Evolutionary conservation across 2,113 vertebrate species (phyloP).

Genomic region (Cervus canadensis): DNA sequence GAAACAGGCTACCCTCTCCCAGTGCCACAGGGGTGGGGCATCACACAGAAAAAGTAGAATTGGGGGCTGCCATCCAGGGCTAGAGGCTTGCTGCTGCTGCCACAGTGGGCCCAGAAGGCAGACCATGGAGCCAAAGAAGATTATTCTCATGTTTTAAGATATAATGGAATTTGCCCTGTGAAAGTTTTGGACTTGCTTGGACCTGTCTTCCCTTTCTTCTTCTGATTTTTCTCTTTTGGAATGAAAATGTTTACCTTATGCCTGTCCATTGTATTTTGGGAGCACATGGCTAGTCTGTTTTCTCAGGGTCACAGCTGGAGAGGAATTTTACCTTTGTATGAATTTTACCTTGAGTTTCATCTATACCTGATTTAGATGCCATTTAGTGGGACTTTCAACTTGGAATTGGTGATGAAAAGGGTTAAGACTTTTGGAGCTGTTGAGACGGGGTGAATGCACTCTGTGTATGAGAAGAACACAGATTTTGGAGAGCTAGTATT

Average conservation of each 20-base stretch:
- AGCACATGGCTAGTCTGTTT: not conserved
- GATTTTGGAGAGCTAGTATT: not conserved
- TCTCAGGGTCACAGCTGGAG: not conserved
- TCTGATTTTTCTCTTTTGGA: not conserved
- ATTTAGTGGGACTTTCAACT: not conserved
- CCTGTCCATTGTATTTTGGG: not conserved
- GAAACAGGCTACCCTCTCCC: not conserved
- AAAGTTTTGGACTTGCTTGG: not conserved
- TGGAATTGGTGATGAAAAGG: not conserved
- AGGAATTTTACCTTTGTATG: not conserved
- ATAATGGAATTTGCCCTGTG: not conserved
- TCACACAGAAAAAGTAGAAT: not conserved
- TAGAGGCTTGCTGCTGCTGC: not conserved
- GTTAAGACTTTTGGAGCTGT: not conserved
- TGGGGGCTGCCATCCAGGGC: too few relatives aligned
- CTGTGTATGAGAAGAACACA: not conserved
- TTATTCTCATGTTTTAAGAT: not conserved
- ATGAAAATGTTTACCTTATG: not conserved
- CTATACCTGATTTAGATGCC: not conserved
- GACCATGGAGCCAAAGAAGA: not conserved
- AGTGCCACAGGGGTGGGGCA: not conserved
- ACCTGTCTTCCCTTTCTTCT: not conserved
- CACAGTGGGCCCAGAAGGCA: not conserved
- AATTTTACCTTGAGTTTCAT: not conserved
- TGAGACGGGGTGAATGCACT: not conserved